A percentile compares a stretch with the other conserved stretches of the same genome.
Conservation (phyloP, 2,888 invertebrate species). For the Linyphia triangularis region DNA sequence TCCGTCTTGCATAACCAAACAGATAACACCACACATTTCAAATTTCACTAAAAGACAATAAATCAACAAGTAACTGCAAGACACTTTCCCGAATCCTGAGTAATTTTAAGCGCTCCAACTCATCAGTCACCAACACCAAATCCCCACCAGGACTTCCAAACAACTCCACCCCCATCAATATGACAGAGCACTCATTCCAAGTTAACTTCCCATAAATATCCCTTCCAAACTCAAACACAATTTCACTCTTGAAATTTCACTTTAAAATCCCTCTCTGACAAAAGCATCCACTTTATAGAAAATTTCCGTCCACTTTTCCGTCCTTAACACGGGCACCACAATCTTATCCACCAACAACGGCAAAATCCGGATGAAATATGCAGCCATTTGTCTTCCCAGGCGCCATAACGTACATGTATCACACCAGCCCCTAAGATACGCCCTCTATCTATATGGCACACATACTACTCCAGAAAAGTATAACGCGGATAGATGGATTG, state of each 20-base stretch:
- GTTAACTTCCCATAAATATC: not conserved
- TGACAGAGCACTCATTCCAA: not conserved
- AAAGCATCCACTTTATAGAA: not conserved
- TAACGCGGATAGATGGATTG: conserved; percentile 48
- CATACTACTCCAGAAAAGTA: not conserved
- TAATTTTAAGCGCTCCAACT: no score
- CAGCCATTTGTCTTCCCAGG: conserved; percentile 32
- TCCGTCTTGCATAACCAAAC: no score
- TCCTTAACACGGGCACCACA: conserved; percentile 6
- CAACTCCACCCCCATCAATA: not conserved
- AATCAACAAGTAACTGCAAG: no score
- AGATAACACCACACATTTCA: no score
- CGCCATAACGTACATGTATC: conserved; percentile 12
- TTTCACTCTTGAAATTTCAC: not conserved
- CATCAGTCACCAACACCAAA: no score
- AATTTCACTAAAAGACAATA: no score
- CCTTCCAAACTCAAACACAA: not conserved
- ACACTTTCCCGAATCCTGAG: no score
- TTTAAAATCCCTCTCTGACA: not conserved
- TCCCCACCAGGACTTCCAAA: no score
- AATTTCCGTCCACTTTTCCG: conserved; percentile 4
- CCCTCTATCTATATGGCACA: not conserved
- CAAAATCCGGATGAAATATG: conserved; percentile 1
- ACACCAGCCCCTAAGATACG: conserved; percentile 7
- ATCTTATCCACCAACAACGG: not conserved